phyloP scores from a whole-genome alignment of 2,113 vertebrate genomes.

The Crocuta crocuta region DNA sequence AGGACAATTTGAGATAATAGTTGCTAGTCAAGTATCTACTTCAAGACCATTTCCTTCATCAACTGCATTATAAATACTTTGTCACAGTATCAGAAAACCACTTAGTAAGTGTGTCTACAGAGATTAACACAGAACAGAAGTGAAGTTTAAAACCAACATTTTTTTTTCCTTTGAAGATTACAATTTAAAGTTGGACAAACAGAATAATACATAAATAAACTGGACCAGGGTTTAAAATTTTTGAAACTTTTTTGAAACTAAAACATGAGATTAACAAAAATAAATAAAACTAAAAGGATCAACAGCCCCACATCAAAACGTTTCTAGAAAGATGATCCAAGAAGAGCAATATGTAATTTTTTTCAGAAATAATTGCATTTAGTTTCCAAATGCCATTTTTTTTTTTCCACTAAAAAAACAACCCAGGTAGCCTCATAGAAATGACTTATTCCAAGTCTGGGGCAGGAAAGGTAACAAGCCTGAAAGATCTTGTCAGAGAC shows the following conservation, averaged over 20 bases:
- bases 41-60: slow-evolving; percentile 28
- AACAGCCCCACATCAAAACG: background rate
- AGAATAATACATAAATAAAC: slow-evolving; percentile 49
- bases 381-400: background rate
- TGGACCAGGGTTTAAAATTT: background rate
- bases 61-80: slow-evolving; percentile 18
- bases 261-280: slow-evolving; percentile 50
- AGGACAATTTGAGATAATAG: slow-evolving; percentile 42
- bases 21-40: slow-evolving; percentile 44
- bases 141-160: slow-evolving; percentile 5
- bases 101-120: background rate
- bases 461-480: slow-evolving; percentile 32
- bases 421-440: slow-evolving; percentile 13
- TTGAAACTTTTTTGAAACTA: slow-evolving; percentile 34
- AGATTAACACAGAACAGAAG: slow-evolving; percentile 11
- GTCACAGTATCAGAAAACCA: slow-evolving; percentile 33
- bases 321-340: slow-evolving; percentile 31
- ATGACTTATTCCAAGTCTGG: background rate
- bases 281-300: slow-evolving; percentile 13
- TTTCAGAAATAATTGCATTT: slow-evolving; percentile 24
- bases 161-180: slow-evolving; percentile 14
- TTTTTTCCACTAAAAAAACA: background rate
- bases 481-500: background rate
- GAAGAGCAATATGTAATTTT: background rate
- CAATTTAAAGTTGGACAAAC: slow-evolving; percentile 33